Base-by-base conservation (phyloP, 2,888 invertebrate genomes). In the Drosophila falleni region DNA sequence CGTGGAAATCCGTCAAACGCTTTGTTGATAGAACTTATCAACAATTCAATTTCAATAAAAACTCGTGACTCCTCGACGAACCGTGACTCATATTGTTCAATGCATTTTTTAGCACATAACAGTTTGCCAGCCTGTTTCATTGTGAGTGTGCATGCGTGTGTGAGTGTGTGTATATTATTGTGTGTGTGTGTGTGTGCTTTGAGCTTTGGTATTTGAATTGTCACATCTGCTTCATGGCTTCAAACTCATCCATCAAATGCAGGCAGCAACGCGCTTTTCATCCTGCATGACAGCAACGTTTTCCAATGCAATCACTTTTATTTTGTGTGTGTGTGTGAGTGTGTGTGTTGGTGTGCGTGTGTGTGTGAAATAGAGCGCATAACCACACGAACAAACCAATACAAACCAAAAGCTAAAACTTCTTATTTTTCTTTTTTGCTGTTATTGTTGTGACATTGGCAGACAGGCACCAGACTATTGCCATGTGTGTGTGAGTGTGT, bases 31-130 rank as follows among this genome's bases (percentile, higher is more conserved):
- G 75, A 87, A 89, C 86, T 87, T 89, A 87, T 87, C 86, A 87
- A 89, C 86, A 89, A 87, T 87, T 87, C 90, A 87, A 87, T 87
- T 87, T 89, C 84, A 89, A 90, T 87, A 89, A 85, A 83, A 87
- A 89, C 89, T 71, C 74, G 63, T 66, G 71, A 66, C 87, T 75
- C 71, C 58, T 26, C 70, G 42, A 26, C 49, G 46, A 54, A 16
- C 68, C 72, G 68, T 68, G 68, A 73, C 85, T 78, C 87, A 78
- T 78, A 78, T 83, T 71, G 68, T 78, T 71, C 81, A 49, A 62
- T 89, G 86, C 84, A 89, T 88, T 89, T 86, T 89, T 84, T 75
- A 81, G 54, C 71, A 49, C 70, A 69, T 58, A 59, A 71, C 55
- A 42, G 31, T 55, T 55, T 42, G 41, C 31, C 41, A 29, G 54